These are phyloP conservation scores for Micrastur ruficollis DNA, from an alignment of 2,797 vertebrate species.

Conservation along the genomic window DNA sequence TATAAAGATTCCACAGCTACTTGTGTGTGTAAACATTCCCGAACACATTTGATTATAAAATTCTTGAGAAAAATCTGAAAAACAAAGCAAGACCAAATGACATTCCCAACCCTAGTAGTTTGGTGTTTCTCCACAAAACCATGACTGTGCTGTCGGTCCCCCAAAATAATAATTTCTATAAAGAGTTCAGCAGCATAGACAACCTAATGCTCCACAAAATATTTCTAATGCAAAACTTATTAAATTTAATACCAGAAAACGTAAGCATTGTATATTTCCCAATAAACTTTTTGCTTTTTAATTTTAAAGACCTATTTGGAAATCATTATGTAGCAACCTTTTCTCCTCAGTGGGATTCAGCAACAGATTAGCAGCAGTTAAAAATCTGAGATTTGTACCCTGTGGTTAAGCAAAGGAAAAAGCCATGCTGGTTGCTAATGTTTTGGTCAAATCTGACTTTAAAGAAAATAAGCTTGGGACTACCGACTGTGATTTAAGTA, in stretches of 20 bases:
- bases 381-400: constrained; percentile 5
- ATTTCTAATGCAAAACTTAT: neutral
- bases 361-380: constrained; percentile 42
- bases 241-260: neutral
- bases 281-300: neutral
- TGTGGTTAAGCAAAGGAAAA: constrained; percentile 18
- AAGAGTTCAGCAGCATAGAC: neutral
- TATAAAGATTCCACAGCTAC: neutral
- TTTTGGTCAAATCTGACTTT: constrained; percentile 1
- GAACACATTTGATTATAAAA: neutral
- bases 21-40: neutral
- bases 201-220: neutral
- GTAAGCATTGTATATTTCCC: neutral
- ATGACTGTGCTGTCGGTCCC: neutral
- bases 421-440: neutral
- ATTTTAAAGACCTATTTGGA: constrained; percentile 13
- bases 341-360: constrained; percentile 34
- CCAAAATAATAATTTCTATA: neutral
- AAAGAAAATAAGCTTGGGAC: neutral
- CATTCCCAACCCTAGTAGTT: neutral
- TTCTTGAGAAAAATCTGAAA: neutral
- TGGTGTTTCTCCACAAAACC: neutral
- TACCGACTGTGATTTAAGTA: neutral
- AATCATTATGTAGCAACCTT: constrained; percentile 31
- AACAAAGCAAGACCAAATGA: neutral